Evolutionary conservation across 2,797 vertebrate genomes (phyloP), one percentile per base, ranked within the genome.

Genomic region (Sparidentex hasta): DNA sequence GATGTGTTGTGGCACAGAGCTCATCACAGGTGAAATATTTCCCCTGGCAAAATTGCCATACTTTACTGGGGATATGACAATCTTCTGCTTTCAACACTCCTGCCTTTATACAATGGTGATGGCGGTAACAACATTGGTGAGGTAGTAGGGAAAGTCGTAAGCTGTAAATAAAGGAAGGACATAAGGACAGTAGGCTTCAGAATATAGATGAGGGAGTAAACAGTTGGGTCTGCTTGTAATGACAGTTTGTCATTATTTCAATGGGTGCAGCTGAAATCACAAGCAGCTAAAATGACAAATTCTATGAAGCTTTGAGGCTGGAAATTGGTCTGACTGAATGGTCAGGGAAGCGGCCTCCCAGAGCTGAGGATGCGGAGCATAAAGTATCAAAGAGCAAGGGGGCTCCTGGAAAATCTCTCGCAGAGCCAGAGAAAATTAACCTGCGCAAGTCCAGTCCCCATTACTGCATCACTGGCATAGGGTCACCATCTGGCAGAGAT

Each of bases 401-500:
- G 59, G 58, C 38, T 81, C 47, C 58, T 66, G 82, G 65, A 90
- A 83, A 87, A 87, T 78, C 70, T 85, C 73, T 81, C 11, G 5
- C 66, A 18, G 50, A 87, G 81, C 79, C 77, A 64, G 84, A 84
- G 79, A 90, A 91, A 87, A 94, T 90, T 62, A 84, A 85, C 86
- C 85, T 86, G 80, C 64, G 1, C 71, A 62, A 82, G 85, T 75
- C 87, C 66, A 80, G 81, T 81, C 80, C 87, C 76, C 71, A 83
- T 88, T 87, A 88, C 83, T 71, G 76, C 66, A 64, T 75, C 80
- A 65, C 85, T 80, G 82, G 82, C 81, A 78, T 82, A 78, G 85
- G 85, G 86, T 88, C 88, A 89, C 86, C 92, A 92, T 93, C 90
- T 94, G 92, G 88, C 88, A 93, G 86, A 92, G 90, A 93, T 91